Conservation (phyloP, 1,140 invertebrate species). For the Sesamia nonagrioides region DNA sequence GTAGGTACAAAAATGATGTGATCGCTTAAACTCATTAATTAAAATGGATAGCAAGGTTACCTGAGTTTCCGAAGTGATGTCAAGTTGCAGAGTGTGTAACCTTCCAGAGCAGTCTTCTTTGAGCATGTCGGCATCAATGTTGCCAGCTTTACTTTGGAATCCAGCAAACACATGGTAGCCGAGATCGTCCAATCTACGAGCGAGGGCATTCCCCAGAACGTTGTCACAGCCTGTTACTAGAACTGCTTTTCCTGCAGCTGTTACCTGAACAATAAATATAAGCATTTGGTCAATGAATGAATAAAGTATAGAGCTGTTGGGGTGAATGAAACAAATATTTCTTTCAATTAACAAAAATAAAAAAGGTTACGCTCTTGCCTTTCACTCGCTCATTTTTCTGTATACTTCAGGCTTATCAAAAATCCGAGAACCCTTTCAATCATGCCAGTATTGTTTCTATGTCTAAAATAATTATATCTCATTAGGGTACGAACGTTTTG, state of each 20-base stretch:
- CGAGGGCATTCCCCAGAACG: slow-evolving; percentile 92
- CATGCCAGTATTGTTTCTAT: slow-evolving; percentile 47
- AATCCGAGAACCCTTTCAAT: slow-evolving; percentile 40
- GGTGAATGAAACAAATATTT: not conserved
- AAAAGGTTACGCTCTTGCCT: too few species aligned
- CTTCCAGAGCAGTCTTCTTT: slow-evolving; percentile 92
- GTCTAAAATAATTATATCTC: slow-evolving; percentile 55
- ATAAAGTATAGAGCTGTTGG: not conserved
- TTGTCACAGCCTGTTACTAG: slow-evolving; percentile 95
- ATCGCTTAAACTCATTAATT: too few species aligned
- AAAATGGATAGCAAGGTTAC: slow-evolving; percentile 60
- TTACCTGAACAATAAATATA: slow-evolving; percentile 88
- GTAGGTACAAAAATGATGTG: too few species aligned
- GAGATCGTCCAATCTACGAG: slow-evolving; percentile 92
- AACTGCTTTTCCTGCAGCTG: slow-evolving; percentile 92
- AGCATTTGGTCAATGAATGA: slow-evolving; percentile 45
- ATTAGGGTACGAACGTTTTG: slow-evolving; percentile 54
- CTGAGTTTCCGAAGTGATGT: slow-evolving; percentile 92
- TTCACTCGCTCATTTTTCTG: too few species aligned
- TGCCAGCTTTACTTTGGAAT: slow-evolving; percentile 90
- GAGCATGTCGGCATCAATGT: slow-evolving; percentile 91
- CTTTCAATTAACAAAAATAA: not conserved
- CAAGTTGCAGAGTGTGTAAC: slow-evolving; percentile 92
- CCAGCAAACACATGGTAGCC: slow-evolving; percentile 95
- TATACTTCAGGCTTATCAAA: slow-evolving; percentile 32